Percentiles rank a stretch among this genome's conserved stretches.
phyloP scores from a whole-genome alignment of 1,140 invertebrate species.

The Magallana gigas region DNA sequence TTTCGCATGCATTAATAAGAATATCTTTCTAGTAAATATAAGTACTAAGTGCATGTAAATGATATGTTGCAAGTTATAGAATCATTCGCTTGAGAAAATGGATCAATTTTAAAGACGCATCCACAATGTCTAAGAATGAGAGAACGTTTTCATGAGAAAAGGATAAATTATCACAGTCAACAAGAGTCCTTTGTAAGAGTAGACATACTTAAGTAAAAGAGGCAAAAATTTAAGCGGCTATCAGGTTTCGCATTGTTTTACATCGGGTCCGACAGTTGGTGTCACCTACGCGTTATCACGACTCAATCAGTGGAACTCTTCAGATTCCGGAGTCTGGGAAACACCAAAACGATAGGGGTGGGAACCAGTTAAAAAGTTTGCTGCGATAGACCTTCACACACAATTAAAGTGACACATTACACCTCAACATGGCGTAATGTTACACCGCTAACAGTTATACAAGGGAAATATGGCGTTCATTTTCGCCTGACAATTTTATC shows the following conservation, averaged over 20 bases:
- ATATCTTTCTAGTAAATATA: too few species aligned
- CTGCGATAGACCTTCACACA: constrained; percentile 6
- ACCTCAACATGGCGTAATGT: background rate
- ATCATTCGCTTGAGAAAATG: too few species aligned
- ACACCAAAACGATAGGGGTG: constrained; percentile 20
- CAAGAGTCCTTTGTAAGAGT: background rate
- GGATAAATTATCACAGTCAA: background rate
- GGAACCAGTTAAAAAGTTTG: constrained; percentile 1
- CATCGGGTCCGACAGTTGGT: background rate
- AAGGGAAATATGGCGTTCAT: background rate
- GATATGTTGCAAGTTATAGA: too few species aligned
- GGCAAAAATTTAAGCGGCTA: background rate
- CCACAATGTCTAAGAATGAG: background rate
- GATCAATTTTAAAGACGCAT: too few species aligned
- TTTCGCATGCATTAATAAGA: too few species aligned
- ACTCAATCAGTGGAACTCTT: constrained; percentile 11
- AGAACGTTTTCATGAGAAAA: background rate
- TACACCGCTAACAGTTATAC: background rate
- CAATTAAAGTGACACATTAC: constrained; percentile 15
- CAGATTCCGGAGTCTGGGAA: constrained; percentile 25
- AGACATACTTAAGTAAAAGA: constrained; percentile 1
- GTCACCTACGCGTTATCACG: background rate
- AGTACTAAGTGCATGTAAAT: too few species aligned
- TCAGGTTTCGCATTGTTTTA: constrained; percentile 3
- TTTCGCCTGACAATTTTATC: constrained; percentile 24